Percentiles rank a stretch among this genome's conserved stretches.
phyloP scores from a whole-genome alignment of 2,888 invertebrate genomes.

The Diarsia rubi region DNA sequence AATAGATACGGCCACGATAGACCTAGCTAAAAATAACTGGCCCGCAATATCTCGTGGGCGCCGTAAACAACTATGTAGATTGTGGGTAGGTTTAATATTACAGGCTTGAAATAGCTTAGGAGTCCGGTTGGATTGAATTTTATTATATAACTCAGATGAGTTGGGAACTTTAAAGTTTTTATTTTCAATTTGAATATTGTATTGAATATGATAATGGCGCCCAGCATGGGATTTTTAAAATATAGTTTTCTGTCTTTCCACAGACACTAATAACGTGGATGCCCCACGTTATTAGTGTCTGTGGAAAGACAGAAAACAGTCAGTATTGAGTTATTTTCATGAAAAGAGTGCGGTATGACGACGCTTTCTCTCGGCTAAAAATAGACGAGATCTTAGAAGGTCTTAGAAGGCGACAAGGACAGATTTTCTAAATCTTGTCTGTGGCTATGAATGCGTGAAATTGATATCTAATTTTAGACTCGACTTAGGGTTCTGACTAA shows the following conservation, averaged over 20 bases:
- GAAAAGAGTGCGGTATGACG: background rate
- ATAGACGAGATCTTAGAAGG: conserved; percentile 38
- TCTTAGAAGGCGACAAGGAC: conserved; percentile 3
- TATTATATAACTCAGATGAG: background rate
- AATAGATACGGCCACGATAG: background rate
- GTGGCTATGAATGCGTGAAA: conserved; percentile 28
- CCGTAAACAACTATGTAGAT: conserved; percentile 15
- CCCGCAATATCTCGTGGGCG: conserved; percentile 21
- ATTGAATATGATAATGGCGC: conserved; percentile 15
- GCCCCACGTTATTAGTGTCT: too few relatives aligned
- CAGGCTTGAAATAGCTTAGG: background rate
- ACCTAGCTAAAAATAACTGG: conserved; percentile 23
- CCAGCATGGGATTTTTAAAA: background rate
- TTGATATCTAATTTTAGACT: conserved; percentile 41
- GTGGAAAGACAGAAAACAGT: too few relatives aligned
- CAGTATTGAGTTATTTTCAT: conserved; percentile 20
- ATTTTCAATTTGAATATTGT: background rate
- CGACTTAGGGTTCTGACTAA: background rate
- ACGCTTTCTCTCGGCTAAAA: conserved; percentile 34
- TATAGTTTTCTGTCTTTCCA: background rate
- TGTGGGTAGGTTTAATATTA: background rate
- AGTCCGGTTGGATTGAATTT: background rate
- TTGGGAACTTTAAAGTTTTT: background rate
- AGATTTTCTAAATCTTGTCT: conserved; percentile 21
- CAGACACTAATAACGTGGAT: background rate